A percentile compares a stretch with the other conserved stretches of the same genome.
phyloP scores from a whole-genome alignment of 2,797 vertebrate genomes.

The Manis crassicaudata region DNA sequence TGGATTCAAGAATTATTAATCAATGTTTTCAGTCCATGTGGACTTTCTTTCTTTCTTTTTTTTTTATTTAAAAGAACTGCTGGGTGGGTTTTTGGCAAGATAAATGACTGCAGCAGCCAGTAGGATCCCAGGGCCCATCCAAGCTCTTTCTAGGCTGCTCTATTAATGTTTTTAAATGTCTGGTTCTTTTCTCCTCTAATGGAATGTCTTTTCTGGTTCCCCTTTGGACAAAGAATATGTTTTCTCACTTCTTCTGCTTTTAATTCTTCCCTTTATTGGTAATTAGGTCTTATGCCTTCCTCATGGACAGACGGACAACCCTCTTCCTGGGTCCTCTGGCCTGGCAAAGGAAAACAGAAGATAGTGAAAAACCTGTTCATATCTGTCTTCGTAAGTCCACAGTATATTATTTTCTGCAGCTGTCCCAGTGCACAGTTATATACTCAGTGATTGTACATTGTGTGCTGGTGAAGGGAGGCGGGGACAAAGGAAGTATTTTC shows the following conservation, averaged over 20 bases:
- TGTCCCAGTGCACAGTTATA: not conserved
- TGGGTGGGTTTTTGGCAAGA: constrained; percentile 71
- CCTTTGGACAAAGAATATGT: not conserved
- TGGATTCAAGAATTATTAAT: constrained; percentile 74
- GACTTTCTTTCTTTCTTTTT: constrained; percentile 21
- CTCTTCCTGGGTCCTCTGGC: not conserved
- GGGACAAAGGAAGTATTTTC: not conserved
- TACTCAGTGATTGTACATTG: rapidly evolving
- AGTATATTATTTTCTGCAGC: not conserved
- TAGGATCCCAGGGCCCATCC: constrained; percentile 38
- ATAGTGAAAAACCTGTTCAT: not conserved
- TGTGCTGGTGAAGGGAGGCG: not conserved
- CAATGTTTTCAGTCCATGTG: constrained; percentile 61
- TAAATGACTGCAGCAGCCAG: not conserved
- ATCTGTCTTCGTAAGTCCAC: not conserved
- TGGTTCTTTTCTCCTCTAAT: not conserved
- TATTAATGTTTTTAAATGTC: not conserved
- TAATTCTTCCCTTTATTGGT: not conserved
- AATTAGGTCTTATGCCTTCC: not conserved
- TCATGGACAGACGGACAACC: not conserved
- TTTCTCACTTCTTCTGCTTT: constrained; percentile 4
- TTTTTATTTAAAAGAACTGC: not conserved
- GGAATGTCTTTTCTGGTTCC: constrained; percentile 25
- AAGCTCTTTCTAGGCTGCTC: constrained; percentile 14
- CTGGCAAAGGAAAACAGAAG: not conserved